Evolutionary conservation across 2,888 invertebrate species (phyloP).

Genomic region (Rotaria magnacalcarata): DNA sequence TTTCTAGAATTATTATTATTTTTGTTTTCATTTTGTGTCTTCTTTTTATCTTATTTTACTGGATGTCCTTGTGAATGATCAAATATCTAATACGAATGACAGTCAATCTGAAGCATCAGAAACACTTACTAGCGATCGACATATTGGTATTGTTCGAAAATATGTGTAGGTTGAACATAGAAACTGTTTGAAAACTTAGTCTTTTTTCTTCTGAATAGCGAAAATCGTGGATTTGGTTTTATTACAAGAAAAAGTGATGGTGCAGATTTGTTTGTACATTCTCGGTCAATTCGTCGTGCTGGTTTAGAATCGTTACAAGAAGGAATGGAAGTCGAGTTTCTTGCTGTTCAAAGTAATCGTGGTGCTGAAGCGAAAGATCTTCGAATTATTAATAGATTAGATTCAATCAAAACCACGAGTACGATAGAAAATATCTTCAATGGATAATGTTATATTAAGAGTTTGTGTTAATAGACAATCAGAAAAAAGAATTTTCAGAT

Average conservation of each 20-base stretch:
- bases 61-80: not conserved
- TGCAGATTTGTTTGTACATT: not conserved
- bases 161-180: not conserved
- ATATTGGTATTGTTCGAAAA: not conserved
- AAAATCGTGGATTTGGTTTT: constrained; percentile 12
- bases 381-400: not conserved
- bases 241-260: constrained; percentile 3
- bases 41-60: not conserved
- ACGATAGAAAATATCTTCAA: too few relatives aligned
- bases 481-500: not conserved
- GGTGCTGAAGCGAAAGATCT: not conserved
- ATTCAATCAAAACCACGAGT: too few relatives aligned
- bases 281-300: not conserved
- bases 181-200: not conserved
- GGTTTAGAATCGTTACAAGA: not conserved
- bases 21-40: not conserved
- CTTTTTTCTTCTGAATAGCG: not conserved
- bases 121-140: not conserved
- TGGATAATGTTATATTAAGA: too few relatives aligned
- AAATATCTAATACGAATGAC: not conserved
- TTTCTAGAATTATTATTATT: not conserved
- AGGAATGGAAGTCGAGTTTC: not conserved
- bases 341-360: not conserved
- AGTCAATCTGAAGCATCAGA: not conserved
- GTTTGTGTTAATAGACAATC: too few relatives aligned